Evolutionary conservation across 2,797 vertebrate genomes (phyloP), one percentile per base, ranked within the genome.

Genomic region (Acrossocheilus wenchowensis): DNA sequence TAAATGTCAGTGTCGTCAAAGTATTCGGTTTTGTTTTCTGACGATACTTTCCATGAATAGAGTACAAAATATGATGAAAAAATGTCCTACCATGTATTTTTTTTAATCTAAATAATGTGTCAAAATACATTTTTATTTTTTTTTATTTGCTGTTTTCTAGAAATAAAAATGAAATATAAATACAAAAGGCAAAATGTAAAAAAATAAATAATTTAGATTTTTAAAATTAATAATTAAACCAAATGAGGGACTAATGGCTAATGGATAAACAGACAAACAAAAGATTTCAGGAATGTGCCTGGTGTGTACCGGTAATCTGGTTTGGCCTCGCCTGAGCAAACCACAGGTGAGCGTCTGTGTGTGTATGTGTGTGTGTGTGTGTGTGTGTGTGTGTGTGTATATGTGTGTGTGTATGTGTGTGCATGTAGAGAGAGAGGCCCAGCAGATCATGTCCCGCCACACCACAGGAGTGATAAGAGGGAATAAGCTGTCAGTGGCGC

Each of bases 401-500:
- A 26, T 26, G 26, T 69, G 45, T 78, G 68, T 78, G 66, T 74
- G 21, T 93, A 91, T 92, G 91, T 90, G 90, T 90, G 90, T 93
- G 82, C 14, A 15, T 66, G 39, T 62, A 66, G 10, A 64, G 75
- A 73, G 83, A 83, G 43, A 84, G 86, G 54, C 80, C 91, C 89
- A 90, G 91, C 93, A 91, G 91, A 92, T 91, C 91, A 91, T 91
- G 89, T 91, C 45, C 90, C n/a, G 86, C 83, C 90, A 89, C 92
- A 88, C 72, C 19, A 43, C 88, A 90, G 91, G 88, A 87, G 91
- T 91, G 92, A 94, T 93, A 94, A 94, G 92, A 91, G 92, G 93
- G 93, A 95, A 93, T 93, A 93, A 94, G 91, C 92, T 92, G 92
- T 91, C 93, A 89, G 89, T 85, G 82, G 92, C 73, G 91, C 90